Evolutionary conservation across 2,797 vertebrate genomes (phyloP).

Genomic region (Malurus leucopterus): DNA sequence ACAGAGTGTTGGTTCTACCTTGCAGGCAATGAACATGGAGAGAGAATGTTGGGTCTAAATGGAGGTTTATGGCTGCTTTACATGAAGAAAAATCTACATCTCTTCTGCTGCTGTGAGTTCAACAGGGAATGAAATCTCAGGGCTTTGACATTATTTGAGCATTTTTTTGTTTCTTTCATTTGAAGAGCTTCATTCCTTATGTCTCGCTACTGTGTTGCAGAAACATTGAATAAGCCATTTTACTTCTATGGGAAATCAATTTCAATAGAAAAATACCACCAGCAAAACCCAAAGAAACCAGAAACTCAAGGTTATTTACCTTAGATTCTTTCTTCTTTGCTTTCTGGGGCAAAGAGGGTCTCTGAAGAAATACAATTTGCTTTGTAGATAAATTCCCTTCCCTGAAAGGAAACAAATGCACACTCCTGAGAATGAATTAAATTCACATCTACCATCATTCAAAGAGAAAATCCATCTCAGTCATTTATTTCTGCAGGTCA

Average conservation of each 20-base stretch:
- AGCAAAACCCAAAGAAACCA: slow-evolving; percentile 24
- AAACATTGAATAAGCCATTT: not conserved
- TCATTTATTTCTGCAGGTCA: slow-evolving; percentile 28
- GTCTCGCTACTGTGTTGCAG: not conserved
- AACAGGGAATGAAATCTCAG: not conserved
- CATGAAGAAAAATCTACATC: not conserved
- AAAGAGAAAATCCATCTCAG: not conserved
- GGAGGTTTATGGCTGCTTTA: not conserved
- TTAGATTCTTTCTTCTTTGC: slow-evolving; percentile 89
- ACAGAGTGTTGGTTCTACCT: not conserved
- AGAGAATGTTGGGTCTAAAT: not conserved
- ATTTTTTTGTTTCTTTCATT: not conserved
- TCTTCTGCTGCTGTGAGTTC: not conserved
- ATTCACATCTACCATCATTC: not conserved
- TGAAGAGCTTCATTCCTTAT: not conserved
- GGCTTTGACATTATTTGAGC: not conserved
- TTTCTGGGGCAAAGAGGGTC: slow-evolving; percentile 88
- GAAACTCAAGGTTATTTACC: slow-evolving; percentile 74
- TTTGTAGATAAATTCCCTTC: slow-evolving; percentile 94
- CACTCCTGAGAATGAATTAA: slow-evolving; percentile 25
- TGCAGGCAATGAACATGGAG: not conserved
- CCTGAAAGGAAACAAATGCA: slow-evolving; percentile 72
- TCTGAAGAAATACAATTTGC: slow-evolving; percentile 97
- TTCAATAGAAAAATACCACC: not conserved
- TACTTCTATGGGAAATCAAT: slow-evolving; percentile 8